Conservation (phyloP, 2,113 vertebrate species). For the Oryzias javanicus region DNA sequence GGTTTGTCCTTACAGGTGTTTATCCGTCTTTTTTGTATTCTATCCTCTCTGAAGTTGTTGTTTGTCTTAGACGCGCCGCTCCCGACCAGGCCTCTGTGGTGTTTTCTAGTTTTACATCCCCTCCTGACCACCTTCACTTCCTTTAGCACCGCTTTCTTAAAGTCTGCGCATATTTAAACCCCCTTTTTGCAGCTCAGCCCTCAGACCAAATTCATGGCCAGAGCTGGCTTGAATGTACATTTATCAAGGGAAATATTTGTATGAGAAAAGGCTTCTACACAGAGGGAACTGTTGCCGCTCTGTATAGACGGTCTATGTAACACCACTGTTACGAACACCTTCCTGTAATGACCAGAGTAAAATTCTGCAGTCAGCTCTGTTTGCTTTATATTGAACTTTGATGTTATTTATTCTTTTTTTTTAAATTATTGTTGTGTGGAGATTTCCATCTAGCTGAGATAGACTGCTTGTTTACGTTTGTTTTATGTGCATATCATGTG, state of each 20-base stretch:
- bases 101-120: slow-evolving; percentile 13
- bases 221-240: slow-evolving; percentile 57
- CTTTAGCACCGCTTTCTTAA: slow-evolving; percentile 2
- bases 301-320: slow-evolving; percentile 27
- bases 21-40: slow-evolving; percentile 58
- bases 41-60: slow-evolving; percentile 32
- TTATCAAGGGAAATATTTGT: slow-evolving; percentile 23
- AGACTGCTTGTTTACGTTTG: slow-evolving; percentile 57
- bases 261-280: slow-evolving; percentile 27
- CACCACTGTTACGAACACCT: slow-evolving; percentile 28
- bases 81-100: slow-evolving; percentile 18
- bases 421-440: slow-evolving; percentile 56
- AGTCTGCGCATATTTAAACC: slow-evolving; percentile 19
- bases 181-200: slow-evolving; percentile 12
- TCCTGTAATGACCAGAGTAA: slow-evolving; percentile 28
- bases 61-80: slow-evolving; percentile 50
- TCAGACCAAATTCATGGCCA: slow-evolving; percentile 27
- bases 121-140: slow-evolving; percentile 9
- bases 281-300: slow-evolving; percentile 25
- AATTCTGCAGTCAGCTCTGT: slow-evolving; percentile 25
- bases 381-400: slow-evolving; percentile 47
- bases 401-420: slow-evolving; percentile 53
- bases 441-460: slow-evolving; percentile 40
- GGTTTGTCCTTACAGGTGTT: slow-evolving; percentile 53
- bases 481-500: slow-evolving; percentile 71